Evolutionary conservation across 2,888 invertebrate species (phyloP).

Genomic region (Andrena bicolor): DNA sequence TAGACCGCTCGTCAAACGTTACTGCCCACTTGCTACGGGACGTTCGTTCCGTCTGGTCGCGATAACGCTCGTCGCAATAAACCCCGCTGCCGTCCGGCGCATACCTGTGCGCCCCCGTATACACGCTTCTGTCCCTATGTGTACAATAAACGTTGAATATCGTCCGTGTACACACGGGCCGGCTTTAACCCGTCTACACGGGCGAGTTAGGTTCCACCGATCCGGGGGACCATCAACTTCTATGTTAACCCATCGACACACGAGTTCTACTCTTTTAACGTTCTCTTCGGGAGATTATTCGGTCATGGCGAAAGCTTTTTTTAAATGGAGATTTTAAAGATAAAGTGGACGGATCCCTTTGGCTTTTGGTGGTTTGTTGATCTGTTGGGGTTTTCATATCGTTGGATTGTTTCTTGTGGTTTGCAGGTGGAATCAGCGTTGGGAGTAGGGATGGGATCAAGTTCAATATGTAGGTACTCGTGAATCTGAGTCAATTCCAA

Average conservation of each 20-base stretch:
- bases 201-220: neutral
- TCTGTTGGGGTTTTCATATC: too few species aligned
- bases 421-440: too few species aligned
- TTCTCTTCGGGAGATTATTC: too few species aligned
- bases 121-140: neutral
- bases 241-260: neutral
- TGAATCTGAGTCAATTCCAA: too few species aligned
- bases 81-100: conserved; percentile 43
- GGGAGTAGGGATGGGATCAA: too few species aligned
- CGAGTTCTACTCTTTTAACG: too few species aligned
- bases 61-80: conserved; percentile 69
- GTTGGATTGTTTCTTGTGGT: too few species aligned
- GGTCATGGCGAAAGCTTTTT: too few species aligned
- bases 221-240: conserved; percentile 18
- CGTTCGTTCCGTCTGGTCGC: conserved; percentile 70
- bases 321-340: too few species aligned
- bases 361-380: too few species aligned
- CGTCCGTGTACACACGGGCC: conserved; percentile 15
- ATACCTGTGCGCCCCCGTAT: neutral
- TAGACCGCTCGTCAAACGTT: conserved; percentile 76
- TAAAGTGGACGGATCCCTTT: too few species aligned
- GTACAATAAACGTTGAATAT: conserved; percentile 46
- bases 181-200: neutral
- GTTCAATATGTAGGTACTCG: too few species aligned
- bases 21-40: conserved; percentile 73